phyloP scores from a whole-genome alignment of 2,888 invertebrate genomes.

The Amitus sp. region DNA sequence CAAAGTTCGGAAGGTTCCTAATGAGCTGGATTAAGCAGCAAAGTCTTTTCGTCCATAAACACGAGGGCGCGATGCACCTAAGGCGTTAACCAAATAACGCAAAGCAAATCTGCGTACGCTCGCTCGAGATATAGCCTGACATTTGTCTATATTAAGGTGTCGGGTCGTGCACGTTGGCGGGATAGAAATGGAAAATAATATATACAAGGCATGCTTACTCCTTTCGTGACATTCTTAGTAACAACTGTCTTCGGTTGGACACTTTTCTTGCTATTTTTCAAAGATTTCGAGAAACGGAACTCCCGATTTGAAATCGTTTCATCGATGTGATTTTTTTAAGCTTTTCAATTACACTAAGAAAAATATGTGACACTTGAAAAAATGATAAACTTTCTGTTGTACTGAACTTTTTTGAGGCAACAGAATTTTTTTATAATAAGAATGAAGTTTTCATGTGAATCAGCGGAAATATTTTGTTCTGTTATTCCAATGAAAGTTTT shows the following conservation, averaged over 20 bases:
- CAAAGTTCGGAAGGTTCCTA: constrained; percentile 31
- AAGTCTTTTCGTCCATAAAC: constrained; percentile 34
- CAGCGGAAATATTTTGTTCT: no score
- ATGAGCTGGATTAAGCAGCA: constrained; percentile 38
- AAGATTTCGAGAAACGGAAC: no score
- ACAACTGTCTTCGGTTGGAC: neutral
- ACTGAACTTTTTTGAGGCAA: no score
- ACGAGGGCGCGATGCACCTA: constrained; percentile 46
- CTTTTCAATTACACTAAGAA: no score
- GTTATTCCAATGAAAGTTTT: no score
- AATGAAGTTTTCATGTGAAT: no score
- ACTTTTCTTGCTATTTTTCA: neutral
- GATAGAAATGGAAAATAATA: constrained; percentile 40
- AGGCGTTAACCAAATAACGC: constrained; percentile 61
- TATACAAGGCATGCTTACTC: constrained; percentile 25
- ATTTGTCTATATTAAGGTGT: constrained; percentile 62
- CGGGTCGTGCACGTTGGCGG: constrained; percentile 28
- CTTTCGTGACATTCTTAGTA: neutral
- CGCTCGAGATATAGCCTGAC: constrained; percentile 58
- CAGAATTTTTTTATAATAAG: no score
- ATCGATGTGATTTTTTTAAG: no score
- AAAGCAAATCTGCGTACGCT: constrained; percentile 56
- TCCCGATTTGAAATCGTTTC: no score
- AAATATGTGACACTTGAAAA: no score
- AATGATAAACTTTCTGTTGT: no score